These are phyloP conservation scores for Sabatieria punctata DNA, from an alignment of 2,888 invertebrate genomes.

Conservation along the genomic window DNA sequence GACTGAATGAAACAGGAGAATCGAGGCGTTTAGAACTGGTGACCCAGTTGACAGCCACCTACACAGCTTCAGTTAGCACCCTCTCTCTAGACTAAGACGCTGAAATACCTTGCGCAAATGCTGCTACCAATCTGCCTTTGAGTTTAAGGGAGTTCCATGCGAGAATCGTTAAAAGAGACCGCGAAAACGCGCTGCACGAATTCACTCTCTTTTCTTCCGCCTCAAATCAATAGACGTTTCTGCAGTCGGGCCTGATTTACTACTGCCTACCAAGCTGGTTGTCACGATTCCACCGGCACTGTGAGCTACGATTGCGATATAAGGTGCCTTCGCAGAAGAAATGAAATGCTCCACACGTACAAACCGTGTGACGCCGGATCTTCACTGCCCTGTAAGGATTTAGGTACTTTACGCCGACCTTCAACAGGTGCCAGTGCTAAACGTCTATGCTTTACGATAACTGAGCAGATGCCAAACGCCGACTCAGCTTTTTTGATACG, in stretches of 20 bases:
- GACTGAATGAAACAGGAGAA: too few species aligned
- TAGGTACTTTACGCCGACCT: too few species aligned
- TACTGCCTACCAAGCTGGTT: constrained; percentile 40
- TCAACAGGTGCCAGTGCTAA: too few species aligned
- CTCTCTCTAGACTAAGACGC: background rate
- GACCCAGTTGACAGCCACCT: constrained; percentile 30
- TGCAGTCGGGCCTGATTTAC: too few species aligned
- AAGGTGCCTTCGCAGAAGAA: constrained; percentile 41
- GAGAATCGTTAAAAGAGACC: constrained; percentile 58
- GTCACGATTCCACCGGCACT: constrained; percentile 60
- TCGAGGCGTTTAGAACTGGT: constrained; percentile 22
- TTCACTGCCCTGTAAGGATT: constrained; percentile 42
- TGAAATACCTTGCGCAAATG: background rate
- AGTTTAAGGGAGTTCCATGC: constrained; percentile 32
- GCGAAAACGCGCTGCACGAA: constrained; percentile 43
- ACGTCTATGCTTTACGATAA: too few species aligned
- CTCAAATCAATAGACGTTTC: constrained; percentile 10
- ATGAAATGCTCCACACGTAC: constrained; percentile 52
- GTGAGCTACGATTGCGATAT: constrained; percentile 56
- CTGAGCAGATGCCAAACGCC: too few species aligned
- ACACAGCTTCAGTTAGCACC: constrained; percentile 8
- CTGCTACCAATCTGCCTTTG: background rate
- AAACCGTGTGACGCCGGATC: constrained; percentile 46
- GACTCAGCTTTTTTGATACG: too few species aligned
- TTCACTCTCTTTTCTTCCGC: constrained; percentile 9